These are phyloP conservation scores for Rhaphigaster nebulosa DNA, from an alignment of 2,888 invertebrate species.

Conservation along the genomic window DNA sequence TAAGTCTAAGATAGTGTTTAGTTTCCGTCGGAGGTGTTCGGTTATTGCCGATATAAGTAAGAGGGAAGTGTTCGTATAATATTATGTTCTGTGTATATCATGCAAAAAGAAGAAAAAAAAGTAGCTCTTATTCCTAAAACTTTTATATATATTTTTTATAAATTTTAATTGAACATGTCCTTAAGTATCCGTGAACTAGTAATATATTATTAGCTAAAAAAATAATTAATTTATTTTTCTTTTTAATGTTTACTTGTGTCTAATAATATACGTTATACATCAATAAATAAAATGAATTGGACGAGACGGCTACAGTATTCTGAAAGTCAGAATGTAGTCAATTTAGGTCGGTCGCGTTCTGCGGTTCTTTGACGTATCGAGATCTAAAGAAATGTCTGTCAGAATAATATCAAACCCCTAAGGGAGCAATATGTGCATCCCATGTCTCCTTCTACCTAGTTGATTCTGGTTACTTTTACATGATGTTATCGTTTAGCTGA, in stretches of 20 bases:
- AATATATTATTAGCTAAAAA: too few species aligned
- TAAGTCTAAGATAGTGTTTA: too few species aligned
- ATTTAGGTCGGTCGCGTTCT: neutral
- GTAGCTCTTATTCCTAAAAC: too few species aligned
- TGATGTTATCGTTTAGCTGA: neutral
- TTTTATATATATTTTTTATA: too few species aligned
- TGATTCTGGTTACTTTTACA: neutral
- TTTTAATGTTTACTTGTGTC: neutral
- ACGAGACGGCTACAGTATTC: neutral
- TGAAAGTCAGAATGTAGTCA: neutral
- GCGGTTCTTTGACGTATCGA: neutral
- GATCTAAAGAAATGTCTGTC: neutral
- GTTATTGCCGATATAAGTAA: too few species aligned
- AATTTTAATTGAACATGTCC: too few species aligned
- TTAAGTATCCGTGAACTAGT: too few species aligned
- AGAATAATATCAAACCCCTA: neutral
- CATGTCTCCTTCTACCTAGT: neutral
- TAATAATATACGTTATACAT: neutral
- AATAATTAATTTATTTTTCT: neutral
- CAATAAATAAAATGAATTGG: neutral
- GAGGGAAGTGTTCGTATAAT: too few species aligned
- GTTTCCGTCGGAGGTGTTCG: too few species aligned
- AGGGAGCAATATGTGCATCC: neutral
- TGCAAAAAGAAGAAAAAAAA: too few species aligned
- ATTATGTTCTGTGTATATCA: too few species aligned